Conservation (phyloP, 2,113 vertebrate genomes). For the Pygathrix nemaeus region DNA sequence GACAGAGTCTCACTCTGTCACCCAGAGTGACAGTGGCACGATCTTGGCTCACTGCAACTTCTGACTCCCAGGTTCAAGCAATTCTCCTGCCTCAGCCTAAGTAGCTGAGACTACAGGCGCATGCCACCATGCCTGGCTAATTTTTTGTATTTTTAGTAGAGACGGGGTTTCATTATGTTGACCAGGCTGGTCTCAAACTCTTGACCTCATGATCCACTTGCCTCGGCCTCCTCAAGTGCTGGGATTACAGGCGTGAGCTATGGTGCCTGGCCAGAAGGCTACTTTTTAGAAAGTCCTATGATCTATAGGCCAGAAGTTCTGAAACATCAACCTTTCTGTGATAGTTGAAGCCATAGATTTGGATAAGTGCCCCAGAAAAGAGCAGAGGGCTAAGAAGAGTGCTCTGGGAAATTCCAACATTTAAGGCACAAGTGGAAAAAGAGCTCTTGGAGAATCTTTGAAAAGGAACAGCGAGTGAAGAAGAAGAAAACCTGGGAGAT, state of each 20-base stretch:
- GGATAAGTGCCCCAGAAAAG: not conserved
- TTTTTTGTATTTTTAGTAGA: not conserved
- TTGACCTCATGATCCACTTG: not conserved
- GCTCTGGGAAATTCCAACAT: not conserved
- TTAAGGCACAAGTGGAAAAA: not conserved
- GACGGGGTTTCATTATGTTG: not conserved
- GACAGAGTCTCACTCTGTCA: no score
- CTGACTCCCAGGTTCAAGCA: not conserved
- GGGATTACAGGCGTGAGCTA: no score
- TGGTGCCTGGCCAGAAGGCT: not conserved
- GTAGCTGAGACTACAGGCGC: not conserved
- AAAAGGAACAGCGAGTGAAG: not conserved
- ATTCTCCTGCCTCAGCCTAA: not conserved
- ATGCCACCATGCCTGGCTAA: not conserved
- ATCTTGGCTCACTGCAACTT: not conserved
- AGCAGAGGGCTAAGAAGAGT: not conserved
- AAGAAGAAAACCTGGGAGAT: slow-evolving; percentile 1
- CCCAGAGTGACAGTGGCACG: not conserved
- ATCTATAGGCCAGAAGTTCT: not conserved
- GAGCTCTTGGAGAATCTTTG: not conserved
- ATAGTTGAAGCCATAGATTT: not conserved
- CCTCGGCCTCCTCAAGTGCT: no score
- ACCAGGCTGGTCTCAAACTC: not conserved
- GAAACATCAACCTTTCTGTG: not conserved
- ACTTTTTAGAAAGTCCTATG: not conserved